Percentiles rank a stretch among this genome's conserved stretches.
Conservation (phyloP, 2,797 vertebrate species). For the Meda fulgida region DNA sequence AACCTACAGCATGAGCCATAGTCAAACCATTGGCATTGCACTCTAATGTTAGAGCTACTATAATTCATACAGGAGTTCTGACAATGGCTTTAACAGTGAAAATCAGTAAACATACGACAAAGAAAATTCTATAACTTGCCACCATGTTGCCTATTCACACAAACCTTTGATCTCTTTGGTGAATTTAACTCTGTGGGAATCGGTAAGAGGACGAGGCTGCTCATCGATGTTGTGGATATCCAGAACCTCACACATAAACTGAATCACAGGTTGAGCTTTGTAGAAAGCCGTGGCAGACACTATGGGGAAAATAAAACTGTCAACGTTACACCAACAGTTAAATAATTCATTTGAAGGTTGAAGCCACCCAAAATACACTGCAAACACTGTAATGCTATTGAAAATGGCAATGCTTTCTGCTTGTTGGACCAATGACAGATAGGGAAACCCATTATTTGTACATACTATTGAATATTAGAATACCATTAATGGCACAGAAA, state of each 20-base stretch:
- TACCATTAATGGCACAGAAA: neutral
- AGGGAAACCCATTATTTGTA: neutral
- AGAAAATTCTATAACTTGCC: neutral
- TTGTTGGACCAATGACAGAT: neutral
- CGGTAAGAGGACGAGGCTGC: slow-evolving; percentile 94
- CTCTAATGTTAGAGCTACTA: neutral
- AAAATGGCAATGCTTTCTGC: neutral
- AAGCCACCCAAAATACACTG: neutral
- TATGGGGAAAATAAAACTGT: slow-evolving; percentile 61
- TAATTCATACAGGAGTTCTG: neutral
- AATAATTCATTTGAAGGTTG: too few species aligned
- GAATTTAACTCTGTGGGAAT: slow-evolving; percentile 99
- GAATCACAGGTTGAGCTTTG: slow-evolving; percentile 98
- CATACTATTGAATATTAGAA: too few species aligned
- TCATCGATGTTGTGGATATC: slow-evolving; percentile 99
- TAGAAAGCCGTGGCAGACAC: slow-evolving; percentile 99
- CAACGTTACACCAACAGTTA: neutral
- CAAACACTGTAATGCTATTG: neutral
- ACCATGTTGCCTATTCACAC: neutral
- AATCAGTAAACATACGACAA: neutral
- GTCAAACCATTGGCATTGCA: neutral
- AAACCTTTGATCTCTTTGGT: slow-evolving; percentile 99
- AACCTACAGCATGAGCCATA: neutral
- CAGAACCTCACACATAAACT: slow-evolving; percentile 99
- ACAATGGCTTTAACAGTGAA: neutral